phyloP scores from a whole-genome alignment of 2,113 vertebrate genomes.

The Nesoenas mayeri region DNA sequence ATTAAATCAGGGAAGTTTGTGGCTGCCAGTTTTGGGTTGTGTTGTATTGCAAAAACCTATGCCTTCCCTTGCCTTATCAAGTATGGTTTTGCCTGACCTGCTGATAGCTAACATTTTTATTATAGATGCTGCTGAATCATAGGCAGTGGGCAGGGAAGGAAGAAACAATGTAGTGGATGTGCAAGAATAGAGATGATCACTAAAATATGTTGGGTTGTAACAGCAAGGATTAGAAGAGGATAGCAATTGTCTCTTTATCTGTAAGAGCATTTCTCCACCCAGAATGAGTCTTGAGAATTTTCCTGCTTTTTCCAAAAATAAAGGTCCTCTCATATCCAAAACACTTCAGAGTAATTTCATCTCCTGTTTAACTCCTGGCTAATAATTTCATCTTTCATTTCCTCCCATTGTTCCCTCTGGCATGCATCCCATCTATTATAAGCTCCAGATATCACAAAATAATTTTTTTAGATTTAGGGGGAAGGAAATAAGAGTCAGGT shows the following conservation, averaged over 20 bases:
- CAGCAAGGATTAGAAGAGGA: neutral
- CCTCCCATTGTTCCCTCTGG: constrained; percentile 63
- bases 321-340: neutral
- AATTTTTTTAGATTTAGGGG: constrained; percentile 56
- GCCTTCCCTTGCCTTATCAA: neutral
- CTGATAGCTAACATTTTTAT: neutral
- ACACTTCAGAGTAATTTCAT: constrained; percentile 56
- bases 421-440: constrained; percentile 65
- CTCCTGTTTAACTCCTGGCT: constrained; percentile 55
- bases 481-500: constrained; percentile 66
- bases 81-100: neutral
- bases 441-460: constrained; percentile 63
- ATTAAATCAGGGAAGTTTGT: neutral
- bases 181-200: neutral
- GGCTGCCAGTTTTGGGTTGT: neutral
- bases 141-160: neutral
- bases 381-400: constrained; percentile 71
- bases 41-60: neutral
- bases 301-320: constrained; percentile 25
- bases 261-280: neutral
- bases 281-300: constrained; percentile 18
- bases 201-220: constrained; percentile 19
- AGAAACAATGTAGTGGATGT: neutral
- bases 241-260: constrained; percentile 31
- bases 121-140: neutral